Conservation (phyloP, 1,140 invertebrate species). For the Reticulitermes speratus region DNA sequence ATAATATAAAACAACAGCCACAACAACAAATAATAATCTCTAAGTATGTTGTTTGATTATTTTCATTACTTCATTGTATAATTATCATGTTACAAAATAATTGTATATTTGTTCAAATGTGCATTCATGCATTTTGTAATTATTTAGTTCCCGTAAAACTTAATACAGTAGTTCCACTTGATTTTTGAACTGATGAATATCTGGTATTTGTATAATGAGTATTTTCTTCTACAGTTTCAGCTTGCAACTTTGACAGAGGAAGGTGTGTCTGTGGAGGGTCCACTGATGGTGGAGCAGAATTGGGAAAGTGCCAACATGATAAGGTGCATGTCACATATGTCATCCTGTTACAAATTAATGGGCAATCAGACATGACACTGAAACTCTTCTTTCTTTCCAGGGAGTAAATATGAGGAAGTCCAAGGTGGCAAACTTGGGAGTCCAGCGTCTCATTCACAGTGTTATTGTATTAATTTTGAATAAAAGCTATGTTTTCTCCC, state of each 20-base stretch:
- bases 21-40: no score
- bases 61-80: no score
- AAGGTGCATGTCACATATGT: slow-evolving; percentile 33
- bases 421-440: no score
- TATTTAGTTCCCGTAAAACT: no score
- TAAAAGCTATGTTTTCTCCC: background rate
- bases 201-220: no score
- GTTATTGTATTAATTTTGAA: background rate
- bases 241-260: slow-evolving; percentile 50
- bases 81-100: no score
- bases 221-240: slow-evolving; percentile 48
- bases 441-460: background rate
- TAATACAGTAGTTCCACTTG: no score
- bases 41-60: no score
- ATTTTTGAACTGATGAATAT: background rate
- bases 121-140: background rate
- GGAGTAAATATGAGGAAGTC: background rate
- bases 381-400: background rate
- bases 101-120: background rate
- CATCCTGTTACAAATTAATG: slow-evolving; percentile 4
- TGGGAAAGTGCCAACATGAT: slow-evolving; percentile 48
- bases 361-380: background rate
- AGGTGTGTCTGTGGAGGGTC: slow-evolving; percentile 50
- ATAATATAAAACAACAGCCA: no score
- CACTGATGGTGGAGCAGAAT: slow-evolving; percentile 45